Evolutionary conservation across 1,140 invertebrate genomes (phyloP), one percentile per base, ranked within the genome.

Genomic region (Drosophila rufa): DNA sequence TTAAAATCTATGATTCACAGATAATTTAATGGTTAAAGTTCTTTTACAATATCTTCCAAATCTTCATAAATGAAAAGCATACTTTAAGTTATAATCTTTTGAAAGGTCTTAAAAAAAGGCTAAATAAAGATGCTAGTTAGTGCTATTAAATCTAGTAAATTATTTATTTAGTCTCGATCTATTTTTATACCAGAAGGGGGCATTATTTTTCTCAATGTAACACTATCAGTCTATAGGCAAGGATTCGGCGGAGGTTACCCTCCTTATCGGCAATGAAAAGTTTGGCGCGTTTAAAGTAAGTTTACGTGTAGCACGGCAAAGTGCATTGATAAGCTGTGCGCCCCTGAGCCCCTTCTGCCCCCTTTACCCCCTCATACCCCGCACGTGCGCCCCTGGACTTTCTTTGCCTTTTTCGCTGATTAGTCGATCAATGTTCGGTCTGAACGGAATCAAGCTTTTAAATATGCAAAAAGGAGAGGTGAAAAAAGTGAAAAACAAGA

Each of bases 251-350:
- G 33, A 67, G 62, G 68, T 73, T 73, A 46, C 62, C 57, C 60
- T 36, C 14, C 64, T 87, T 83, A 87, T 89, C 83, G 60, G 38
- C 38, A 59, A 75, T 74, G 62, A 77, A 78, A 78, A 78, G 75
- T 78, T 75, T 83, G 50, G 82, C 84, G 84, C 83, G 77, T 90
- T 87, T 89, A 89, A 84, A 89, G 84, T 89, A 89, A 90, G 84
- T 89, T 89, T 89, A 84, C 84, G 84, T 89, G 84, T 89, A 90
- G 77, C 68, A 64, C 74, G 81, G 84, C 81, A 89, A 89, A 89
- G 84, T 89, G 84, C 84, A 89, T 81, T 89, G 84, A 89, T 89
- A 89, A 89, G 84, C 45, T 48, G 22, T 19, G 47, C 17, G 51
- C 67, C 55, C 45, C 51, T 27, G 22, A 5, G 19, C 14, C 46